Evolutionary conservation across 2,797 vertebrate species (phyloP).

Genomic region (Etheostoma nigrum): DNA sequence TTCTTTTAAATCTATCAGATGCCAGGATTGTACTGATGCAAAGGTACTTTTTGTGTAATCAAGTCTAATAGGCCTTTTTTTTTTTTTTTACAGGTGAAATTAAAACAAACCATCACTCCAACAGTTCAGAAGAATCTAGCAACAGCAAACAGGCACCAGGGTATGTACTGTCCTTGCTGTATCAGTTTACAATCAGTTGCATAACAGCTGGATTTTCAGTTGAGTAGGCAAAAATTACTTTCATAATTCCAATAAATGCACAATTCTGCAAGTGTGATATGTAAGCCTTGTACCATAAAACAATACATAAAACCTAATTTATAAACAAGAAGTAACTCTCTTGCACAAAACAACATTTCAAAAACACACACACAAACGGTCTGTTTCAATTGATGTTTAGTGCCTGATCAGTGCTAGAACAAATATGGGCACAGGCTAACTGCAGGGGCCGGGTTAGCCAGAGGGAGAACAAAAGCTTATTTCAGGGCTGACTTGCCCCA

Average conservation of each 20-base stretch:
- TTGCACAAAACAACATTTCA: not conserved
- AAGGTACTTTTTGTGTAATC: not conserved
- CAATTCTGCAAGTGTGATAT: not conserved
- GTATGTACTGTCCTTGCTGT: slow-evolving; percentile 58
- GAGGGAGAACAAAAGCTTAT: slow-evolving; percentile 53
- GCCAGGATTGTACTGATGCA: not conserved
- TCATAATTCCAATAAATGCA: not conserved
- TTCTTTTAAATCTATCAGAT: not conserved
- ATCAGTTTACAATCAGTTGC: not conserved
- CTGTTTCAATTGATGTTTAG: slow-evolving; percentile 16
- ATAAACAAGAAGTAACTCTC: not conserved
- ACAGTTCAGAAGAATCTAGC: slow-evolving; percentile 64
- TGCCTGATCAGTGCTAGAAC: slow-evolving; percentile 37
- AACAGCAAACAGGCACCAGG: slow-evolving; percentile 34
- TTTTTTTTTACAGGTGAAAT: slow-evolving; percentile 74
- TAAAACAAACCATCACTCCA: slow-evolving; percentile 85
- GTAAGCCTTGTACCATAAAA: not conserved
- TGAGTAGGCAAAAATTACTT: not conserved
- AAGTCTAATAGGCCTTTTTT: not conserved
- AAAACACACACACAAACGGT: slow-evolving; percentile 20
- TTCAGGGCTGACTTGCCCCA: slow-evolving; percentile 63
- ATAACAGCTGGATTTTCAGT: not conserved
- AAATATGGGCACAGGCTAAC: slow-evolving; percentile 49
- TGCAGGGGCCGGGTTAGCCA: slow-evolving; percentile 38
- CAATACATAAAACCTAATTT: not conserved